These are phyloP conservation scores for Leptodactylus fallax DNA, from an alignment of 2,797 vertebrate species.

Conservation along the genomic window DNA sequence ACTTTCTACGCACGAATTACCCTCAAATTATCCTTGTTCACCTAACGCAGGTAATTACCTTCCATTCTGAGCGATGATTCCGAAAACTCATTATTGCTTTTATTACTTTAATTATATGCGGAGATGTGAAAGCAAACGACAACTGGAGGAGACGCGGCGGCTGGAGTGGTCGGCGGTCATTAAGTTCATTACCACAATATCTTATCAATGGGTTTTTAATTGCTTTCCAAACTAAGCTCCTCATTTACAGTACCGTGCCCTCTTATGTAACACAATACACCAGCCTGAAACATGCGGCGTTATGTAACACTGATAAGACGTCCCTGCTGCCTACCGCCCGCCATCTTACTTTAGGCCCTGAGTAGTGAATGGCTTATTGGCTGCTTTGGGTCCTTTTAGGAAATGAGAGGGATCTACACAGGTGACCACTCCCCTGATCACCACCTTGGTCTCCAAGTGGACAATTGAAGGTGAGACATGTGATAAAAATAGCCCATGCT, in stretches of 20 bases:
- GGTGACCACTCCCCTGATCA: too few species aligned
- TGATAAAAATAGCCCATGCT: too few species aligned
- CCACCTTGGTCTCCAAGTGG: too few species aligned
- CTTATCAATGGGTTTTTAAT: conserved; percentile 25
- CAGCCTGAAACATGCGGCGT: background rate
- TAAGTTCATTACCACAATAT: conserved; percentile 14
- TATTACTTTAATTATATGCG: conserved; percentile 21
- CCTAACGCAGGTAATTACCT: conserved; percentile 28
- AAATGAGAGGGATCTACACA: too few species aligned
- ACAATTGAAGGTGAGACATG: too few species aligned
- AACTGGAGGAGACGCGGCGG: background rate
- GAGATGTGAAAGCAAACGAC: background rate
- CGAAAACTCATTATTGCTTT: background rate
- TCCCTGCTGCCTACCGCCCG: background rate
- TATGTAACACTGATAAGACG: background rate
- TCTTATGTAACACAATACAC: conserved; percentile 18
- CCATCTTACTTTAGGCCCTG: background rate
- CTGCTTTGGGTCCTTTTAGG: too few species aligned
- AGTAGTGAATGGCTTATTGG: too few species aligned
- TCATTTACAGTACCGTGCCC: background rate
- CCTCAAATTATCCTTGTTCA: conserved; percentile 9
- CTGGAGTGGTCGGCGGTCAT: background rate
- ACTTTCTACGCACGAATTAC: background rate
- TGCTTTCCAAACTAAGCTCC: conserved; percentile 10
- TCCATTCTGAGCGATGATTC: conserved; percentile 16